Conservation (phyloP, 2,888 invertebrate species). For the Galeopsomyia nigrocyanea region DNA sequence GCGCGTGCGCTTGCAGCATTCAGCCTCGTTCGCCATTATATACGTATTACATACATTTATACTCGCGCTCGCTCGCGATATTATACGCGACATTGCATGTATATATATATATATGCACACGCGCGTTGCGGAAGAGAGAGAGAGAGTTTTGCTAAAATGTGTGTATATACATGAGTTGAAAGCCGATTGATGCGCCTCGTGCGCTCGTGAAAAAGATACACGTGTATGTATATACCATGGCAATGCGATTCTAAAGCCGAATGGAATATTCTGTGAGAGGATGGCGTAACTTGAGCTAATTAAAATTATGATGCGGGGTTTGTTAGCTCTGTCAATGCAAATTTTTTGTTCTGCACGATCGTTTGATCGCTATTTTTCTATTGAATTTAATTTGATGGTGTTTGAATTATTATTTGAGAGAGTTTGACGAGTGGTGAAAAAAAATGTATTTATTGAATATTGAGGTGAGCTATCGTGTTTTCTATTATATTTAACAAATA, state of each 20-base stretch:
- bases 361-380: no score
- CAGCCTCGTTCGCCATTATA: conserved; percentile 38
- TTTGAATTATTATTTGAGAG: no score
- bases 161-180: conserved; percentile 6
- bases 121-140: not conserved
- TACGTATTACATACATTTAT: not conserved
- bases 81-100: not conserved
- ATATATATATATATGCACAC: no score
- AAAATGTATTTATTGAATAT: no score
- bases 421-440: no score
- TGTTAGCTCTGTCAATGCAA: not conserved
- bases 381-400: no score
- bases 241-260: no score
- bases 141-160: conserved; percentile 22
- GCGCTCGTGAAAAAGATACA: not conserved
- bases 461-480: no score
- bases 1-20: conserved; percentile 41
- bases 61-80: not conserved
- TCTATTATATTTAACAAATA: no score
- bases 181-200: conserved; percentile 29
- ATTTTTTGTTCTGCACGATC: not conserved
- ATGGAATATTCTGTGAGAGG: no score
- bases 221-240: no score
- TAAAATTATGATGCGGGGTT: not conserved
- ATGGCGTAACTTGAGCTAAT: no score